These are phyloP conservation scores for Trinectes maculatus DNA, from an alignment of 2,113 vertebrate species.

Conservation along the genomic window DNA sequence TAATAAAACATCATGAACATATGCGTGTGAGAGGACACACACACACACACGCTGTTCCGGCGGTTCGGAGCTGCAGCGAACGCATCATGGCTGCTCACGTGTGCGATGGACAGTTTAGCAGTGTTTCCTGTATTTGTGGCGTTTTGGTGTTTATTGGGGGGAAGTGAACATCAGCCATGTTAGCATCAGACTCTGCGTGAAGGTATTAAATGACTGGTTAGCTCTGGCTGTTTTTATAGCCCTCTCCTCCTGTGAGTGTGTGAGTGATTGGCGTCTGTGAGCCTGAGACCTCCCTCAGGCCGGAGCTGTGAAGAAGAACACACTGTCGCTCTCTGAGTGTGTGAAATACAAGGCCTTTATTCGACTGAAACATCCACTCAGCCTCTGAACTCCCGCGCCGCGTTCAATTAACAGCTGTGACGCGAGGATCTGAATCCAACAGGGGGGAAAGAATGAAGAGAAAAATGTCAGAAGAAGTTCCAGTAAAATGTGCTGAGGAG, in stretches of 20 bases:
- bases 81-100: not conserved
- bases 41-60: slow-evolving; percentile 7
- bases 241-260: not conserved
- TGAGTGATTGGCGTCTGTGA: too few relatives aligned
- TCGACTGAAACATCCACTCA: not conserved
- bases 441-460: too few relatives aligned
- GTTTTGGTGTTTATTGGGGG: too few relatives aligned
- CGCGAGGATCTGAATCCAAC: not conserved
- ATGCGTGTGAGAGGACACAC: not conserved
- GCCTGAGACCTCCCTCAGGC: slow-evolving; percentile 28
- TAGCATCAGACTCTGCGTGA: not conserved
- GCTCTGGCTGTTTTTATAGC: not conserved
- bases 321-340: slow-evolving; percentile 15
- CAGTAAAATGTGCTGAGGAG: too few relatives aligned
- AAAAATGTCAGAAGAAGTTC: too few relatives aligned
- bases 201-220: slow-evolving; percentile 23
- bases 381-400: slow-evolving; percentile 33
- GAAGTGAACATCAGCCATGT: too few relatives aligned
- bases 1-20: too few relatives aligned
- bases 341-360: slow-evolving; percentile 30
- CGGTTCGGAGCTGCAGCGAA: slow-evolving; percentile 31
- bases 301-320: slow-evolving; percentile 20
- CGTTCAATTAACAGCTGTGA: too few relatives aligned
- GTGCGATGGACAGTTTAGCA: not conserved
- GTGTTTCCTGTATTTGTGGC: not conserved